Evolutionary conservation across 2,113 vertebrate species (phyloP).

Genomic region (Phalacrocorax aristotelis): DNA sequence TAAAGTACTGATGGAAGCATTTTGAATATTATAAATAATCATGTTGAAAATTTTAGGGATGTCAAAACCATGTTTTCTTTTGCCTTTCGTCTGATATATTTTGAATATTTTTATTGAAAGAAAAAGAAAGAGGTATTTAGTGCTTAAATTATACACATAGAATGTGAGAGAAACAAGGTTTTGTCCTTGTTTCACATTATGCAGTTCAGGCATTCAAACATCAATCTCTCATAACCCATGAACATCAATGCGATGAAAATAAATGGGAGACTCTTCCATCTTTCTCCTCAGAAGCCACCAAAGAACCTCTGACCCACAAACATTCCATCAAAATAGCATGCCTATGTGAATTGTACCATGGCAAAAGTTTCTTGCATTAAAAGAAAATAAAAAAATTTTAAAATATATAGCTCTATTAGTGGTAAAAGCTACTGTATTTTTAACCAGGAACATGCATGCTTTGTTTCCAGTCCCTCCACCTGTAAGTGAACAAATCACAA

Average conservation of each 20-base stretch:
- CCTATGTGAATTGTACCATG: not conserved
- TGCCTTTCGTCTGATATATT: not conserved
- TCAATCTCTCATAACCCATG: not conserved
- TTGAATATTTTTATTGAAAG: not conserved
- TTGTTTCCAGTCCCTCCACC: not conserved
- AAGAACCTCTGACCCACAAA: not conserved
- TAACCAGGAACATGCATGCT: too few species aligned
- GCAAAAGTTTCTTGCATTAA: not conserved
- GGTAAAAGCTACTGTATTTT: not conserved
- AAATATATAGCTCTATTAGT: not conserved
- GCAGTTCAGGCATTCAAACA: not conserved
- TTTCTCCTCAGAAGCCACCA: not conserved
- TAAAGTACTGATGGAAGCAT: accelerated
- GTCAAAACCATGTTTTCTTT: not conserved
- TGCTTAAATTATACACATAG: not conserved
- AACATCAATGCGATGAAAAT: not conserved
- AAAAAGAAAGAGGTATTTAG: not conserved
- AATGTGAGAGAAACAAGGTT: not conserved
- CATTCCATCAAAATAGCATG: not conserved
- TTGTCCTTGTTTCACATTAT: not conserved
- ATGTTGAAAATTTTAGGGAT: not conserved
- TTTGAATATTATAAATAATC: not conserved
- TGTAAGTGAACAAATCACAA: not conserved
- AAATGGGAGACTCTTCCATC: not conserved
- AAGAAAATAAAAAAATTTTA: not conserved